phyloP scores from a whole-genome alignment of 2,888 invertebrate genomes.

The Orchestes rusci region DNA sequence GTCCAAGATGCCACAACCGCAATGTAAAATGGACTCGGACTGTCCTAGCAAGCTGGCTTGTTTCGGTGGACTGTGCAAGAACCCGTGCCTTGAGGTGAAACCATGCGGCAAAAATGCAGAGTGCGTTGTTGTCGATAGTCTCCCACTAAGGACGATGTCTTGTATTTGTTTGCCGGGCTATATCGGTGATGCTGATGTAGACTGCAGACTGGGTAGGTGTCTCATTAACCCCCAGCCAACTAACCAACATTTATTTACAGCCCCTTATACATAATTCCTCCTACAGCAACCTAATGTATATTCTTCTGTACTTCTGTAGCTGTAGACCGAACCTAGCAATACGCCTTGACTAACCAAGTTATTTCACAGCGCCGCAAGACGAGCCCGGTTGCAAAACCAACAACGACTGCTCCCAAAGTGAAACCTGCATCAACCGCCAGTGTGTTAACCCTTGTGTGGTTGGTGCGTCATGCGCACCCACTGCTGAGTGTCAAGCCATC shows the following conservation, averaged over 20 bases:
- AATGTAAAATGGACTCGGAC: constrained; percentile 74
- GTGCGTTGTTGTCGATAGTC: constrained; percentile 77
- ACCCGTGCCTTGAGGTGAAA: constrained; percentile 69
- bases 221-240: background rate
- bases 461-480: constrained; percentile 65
- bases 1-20: constrained; percentile 49
- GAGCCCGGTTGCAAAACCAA: constrained; percentile 62
- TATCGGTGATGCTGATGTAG: constrained; percentile 78
- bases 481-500: constrained; percentile 68
- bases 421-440: constrained; percentile 62
- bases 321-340: too few species aligned
- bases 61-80: constrained; percentile 68
- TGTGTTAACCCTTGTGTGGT: constrained; percentile 72
- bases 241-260: background rate
- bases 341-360: too few species aligned
- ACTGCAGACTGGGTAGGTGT: constrained; percentile 69
- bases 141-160: constrained; percentile 81
- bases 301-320: too few species aligned
- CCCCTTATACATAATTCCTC: background rate
- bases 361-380: constrained; percentile 39
- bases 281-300: too few species aligned
- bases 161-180: constrained; percentile 79
- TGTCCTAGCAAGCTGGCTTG: constrained; percentile 83
- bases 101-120: constrained; percentile 76
- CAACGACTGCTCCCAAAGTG: constrained; percentile 63